Evolutionary conservation across 2,113 vertebrate genomes (phyloP), one percentile per base, ranked within the genome.

Genomic region (Dipodomys ordii): DNA sequence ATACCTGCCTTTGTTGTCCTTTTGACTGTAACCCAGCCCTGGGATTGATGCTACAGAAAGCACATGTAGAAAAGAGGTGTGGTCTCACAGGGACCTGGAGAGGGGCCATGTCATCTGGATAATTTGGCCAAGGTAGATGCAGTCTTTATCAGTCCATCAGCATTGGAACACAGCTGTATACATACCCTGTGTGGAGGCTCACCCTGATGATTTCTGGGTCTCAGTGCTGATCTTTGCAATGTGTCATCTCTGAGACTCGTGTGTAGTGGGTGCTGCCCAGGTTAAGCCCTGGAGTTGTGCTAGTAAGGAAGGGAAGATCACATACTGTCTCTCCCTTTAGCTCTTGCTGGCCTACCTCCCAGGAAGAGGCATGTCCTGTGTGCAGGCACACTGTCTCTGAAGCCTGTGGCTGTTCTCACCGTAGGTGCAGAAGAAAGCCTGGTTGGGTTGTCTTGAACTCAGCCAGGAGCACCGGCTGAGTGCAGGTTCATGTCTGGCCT

Each of bases 301-400:
- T 46, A 4, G 28, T 80, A 30, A 7, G 25, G 11, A 25, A 83
- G 82, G 25, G 11, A 25, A 82, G 82, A 57, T 35, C 79, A 20
- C 79, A 20, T 9, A 20, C n/a, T 20, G 32, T 81, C 67, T 49
- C 83, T 39, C 85, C 39, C 57, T 77, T 68, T 62, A 68, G 85
- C 83, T 67, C 49, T 84, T 19, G 35, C 77, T 88, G 65, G 16
- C 78, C 79, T 16, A 49, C 22, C 76, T 82, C 30, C n/a, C 0
- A 0, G 20, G 57, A 87, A 78, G 46, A 88, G 5, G 44, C 73
- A 39, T 30, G 64, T 74, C 23, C 69, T 18, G 80, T 57, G 9
- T 83, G 83, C 92, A 25, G 83, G 88, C 49, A 46, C 69, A 18
- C 32, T 72, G 73, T 87, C 69, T 78, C 62, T 30, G 68, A 88